phyloP scores from a whole-genome alignment of 2,797 vertebrate species.

The Smutsia gigantea region DNA sequence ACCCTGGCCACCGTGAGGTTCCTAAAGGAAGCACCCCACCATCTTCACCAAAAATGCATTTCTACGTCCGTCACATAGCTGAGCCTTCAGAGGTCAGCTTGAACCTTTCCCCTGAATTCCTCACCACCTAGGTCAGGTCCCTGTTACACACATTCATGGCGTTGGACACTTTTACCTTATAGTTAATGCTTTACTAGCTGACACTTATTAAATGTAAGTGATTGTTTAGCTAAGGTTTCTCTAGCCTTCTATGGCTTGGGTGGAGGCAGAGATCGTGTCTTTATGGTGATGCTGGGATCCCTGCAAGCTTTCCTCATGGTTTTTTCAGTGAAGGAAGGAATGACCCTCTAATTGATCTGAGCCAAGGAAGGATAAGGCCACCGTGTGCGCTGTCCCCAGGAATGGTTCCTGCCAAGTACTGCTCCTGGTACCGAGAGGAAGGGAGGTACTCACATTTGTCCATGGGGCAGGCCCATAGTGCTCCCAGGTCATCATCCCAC shows the following conservation, averaged over 20 bases:
- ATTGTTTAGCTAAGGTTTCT: neutral
- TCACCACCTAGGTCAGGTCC: neutral
- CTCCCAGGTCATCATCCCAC: conserved; percentile 72
- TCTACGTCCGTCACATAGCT: neutral
- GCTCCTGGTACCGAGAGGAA: neutral
- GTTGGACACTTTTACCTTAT: neutral
- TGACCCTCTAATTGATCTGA: neutral
- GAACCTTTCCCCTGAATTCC: neutral
- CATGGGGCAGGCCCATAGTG: conserved; percentile 83
- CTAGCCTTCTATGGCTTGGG: neutral
- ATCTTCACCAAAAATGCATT: neutral
- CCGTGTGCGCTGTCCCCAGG: neutral
- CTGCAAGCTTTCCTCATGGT: neutral
- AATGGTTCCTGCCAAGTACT: neutral
- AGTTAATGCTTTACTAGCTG: neutral
- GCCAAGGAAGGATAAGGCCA: neutral
- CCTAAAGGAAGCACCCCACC: neutral
- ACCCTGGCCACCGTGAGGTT: neutral
- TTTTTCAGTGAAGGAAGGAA: conserved; percentile 32
- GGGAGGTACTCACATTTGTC: conserved; percentile 86
- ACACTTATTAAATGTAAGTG: neutral
- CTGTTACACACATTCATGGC: neutral
- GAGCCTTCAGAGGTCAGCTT: neutral
- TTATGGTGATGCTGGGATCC: neutral
- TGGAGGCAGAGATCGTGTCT: neutral